Base-by-base conservation (phyloP, 2,888 invertebrate genomes). In the Melanostoma mellinum region DNA sequence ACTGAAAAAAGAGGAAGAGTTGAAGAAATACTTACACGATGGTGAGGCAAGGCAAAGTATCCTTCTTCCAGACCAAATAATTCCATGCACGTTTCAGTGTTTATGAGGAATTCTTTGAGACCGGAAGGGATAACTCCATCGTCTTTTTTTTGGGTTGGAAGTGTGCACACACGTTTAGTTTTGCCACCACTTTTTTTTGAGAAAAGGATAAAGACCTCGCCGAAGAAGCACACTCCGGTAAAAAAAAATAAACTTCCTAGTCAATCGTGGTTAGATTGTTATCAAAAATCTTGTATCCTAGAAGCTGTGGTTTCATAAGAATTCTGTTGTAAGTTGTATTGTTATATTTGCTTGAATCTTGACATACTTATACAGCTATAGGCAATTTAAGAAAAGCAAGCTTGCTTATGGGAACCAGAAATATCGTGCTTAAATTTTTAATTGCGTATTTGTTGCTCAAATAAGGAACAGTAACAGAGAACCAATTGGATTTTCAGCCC, bases 31-130 rank as follows among this genome's bases (percentile, higher is more conserved):
- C 65, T 58, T 44, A 42, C 42, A 76, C 35, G 50, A 69, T 36
- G 48, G 50, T 50, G 38, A 42, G 63, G 35, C 56, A 56, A 42
- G 38, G 42, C 6, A 10, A 42, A 40, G 20, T 35, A 56, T 71
- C 32, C 56, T 50, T 65, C 35, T 9, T 50, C 32, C 36, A 61
- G 53, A 40, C 50, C 35, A 71, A 71, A 72, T 44, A 60, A 79
- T 79, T 79, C 78, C 73, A 61, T 79, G 60, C 78, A 79, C 78
- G 78, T 79, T 56, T 36, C 42, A 38, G 55, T 79, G 55, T 79
- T 79, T 73, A 79, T 79, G 73, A 68, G 74, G 55, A 68, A 61
- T 79, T 74, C 55, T 40, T 67, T 61, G 40, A 32, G 48, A 79
- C 44, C 73, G 52, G 65, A 73, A 60, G 56, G 63, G 63, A 50